phyloP scores from a whole-genome alignment of 2,888 invertebrate species.

The Cremastinae sp. region DNA sequence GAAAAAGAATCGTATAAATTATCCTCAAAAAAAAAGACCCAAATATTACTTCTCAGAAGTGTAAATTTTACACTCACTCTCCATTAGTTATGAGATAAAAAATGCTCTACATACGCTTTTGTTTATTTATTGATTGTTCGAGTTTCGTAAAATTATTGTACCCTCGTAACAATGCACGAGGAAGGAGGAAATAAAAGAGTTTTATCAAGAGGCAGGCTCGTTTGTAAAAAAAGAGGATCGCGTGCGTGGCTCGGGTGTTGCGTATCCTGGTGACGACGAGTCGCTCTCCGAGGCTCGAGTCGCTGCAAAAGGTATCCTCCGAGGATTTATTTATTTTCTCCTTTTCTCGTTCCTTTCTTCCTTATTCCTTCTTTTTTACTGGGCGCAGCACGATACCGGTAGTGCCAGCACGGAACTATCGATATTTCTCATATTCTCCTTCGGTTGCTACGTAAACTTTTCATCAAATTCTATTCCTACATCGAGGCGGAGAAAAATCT shows the following conservation, averaged over 20 bases:
- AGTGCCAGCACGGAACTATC: constrained; percentile 57
- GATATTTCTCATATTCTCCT: constrained; percentile 15
- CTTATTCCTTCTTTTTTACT: constrained; percentile 21
- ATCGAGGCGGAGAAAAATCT: background rate
- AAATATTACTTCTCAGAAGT: constrained; percentile 46
- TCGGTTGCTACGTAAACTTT: constrained; percentile 22
- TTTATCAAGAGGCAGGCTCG: background rate
- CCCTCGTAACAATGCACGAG: too few species aligned
- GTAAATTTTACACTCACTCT: background rate
- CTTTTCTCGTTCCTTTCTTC: constrained; percentile 23
- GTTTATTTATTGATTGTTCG: too few species aligned
- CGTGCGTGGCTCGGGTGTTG: constrained; percentile 61
- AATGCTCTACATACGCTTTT: too few species aligned
- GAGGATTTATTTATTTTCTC: too few species aligned
- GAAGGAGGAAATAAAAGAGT: background rate
- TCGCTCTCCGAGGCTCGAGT: background rate
- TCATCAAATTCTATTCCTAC: background rate
- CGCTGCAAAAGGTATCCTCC: too few species aligned
- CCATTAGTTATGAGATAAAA: too few species aligned
- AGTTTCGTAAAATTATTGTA: too few species aligned
- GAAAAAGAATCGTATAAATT: constrained; percentile 21
- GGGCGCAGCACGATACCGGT: constrained; percentile 55
- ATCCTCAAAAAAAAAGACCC: constrained; percentile 16
- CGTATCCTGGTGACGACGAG: constrained; percentile 26
- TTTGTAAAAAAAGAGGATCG: constrained; percentile 47